Conservation (phyloP, 2,113 vertebrate genomes). For the Antechinus stuartii region DNA sequence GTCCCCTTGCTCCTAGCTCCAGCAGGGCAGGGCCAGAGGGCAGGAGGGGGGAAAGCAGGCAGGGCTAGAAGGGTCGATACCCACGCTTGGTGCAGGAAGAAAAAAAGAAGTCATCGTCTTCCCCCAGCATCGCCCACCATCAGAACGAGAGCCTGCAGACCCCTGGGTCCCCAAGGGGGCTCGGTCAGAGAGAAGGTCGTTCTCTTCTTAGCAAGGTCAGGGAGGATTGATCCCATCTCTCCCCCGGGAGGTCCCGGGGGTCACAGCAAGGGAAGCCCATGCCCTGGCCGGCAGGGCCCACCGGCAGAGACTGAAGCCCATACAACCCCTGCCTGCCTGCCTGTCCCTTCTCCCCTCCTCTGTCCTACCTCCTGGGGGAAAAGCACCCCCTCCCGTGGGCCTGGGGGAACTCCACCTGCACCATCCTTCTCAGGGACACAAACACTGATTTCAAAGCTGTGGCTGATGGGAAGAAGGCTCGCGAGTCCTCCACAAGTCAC, state of each 20-base stretch:
- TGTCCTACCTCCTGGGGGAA: conserved; percentile 46
- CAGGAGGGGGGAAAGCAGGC: background rate
- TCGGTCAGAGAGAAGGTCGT: conserved; percentile 47
- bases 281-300: conserved; percentile 81
- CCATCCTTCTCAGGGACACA: conserved; percentile 68
- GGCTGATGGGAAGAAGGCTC: background rate
- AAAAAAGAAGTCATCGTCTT: conserved; percentile 76
- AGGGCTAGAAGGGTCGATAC: conserved; percentile 57
- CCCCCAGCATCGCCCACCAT: conserved; percentile 65
- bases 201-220: background rate
- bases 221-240: background rate
- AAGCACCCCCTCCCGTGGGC: conserved; percentile 56
- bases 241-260: conserved; percentile 53
- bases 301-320: conserved; percentile 64
- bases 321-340: conserved; percentile 68
- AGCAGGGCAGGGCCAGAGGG: conserved; percentile 59
- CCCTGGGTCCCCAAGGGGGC: conserved; percentile 61
- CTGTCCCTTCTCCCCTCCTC: conserved; percentile 42
- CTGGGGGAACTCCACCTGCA: conserved; percentile 60
- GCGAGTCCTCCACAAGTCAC: background rate
- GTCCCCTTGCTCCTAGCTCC: conserved; percentile 58
- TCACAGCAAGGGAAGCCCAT: conserved; percentile 71
- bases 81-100: conserved; percentile 69
- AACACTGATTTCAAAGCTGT: conserved; percentile 63
- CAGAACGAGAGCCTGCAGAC: conserved; percentile 55